Conservation (phyloP, 1,140 invertebrate species). For the Scaptomyza pallida region DNA sequence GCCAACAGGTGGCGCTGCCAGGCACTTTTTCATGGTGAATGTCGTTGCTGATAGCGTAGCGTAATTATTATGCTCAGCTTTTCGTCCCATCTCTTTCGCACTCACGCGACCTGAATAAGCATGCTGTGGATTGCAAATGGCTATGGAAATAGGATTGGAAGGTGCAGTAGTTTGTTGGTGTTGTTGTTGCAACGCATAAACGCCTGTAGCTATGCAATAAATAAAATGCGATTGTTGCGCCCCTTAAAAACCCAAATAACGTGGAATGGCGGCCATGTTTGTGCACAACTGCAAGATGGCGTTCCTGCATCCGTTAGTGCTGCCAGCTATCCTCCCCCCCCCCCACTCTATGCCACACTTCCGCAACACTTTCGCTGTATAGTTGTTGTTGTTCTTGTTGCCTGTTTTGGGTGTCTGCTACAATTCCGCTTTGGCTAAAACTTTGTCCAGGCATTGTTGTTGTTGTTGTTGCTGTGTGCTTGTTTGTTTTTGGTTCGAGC, state of each 20-base stretch:
- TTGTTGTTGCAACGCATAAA: slow-evolving; percentile 54
- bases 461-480: slow-evolving; percentile 22
- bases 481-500: slow-evolving; percentile 38
- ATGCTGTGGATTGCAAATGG: slow-evolving; percentile 14
- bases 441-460: slow-evolving; percentile 25
- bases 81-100: background rate
- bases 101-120: slow-evolving; percentile 28
- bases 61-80: slow-evolving; percentile 76
- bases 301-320: slow-evolving; percentile 63
- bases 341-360: slow-evolving; percentile 7
- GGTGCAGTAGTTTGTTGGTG: slow-evolving; percentile 22
- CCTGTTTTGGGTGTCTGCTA: slow-evolving; percentile 49
- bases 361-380: slow-evolving; percentile 60
- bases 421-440: slow-evolving; percentile 61
- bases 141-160: slow-evolving; percentile 18
- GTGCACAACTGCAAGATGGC: slow-evolving; percentile 72
- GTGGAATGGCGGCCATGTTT: slow-evolving; percentile 67
- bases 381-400: slow-evolving; percentile 7
- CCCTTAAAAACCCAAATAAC: slow-evolving; percentile 8
- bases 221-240: slow-evolving; percentile 75
- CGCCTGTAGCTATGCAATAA: slow-evolving; percentile 78
- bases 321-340: slow-evolving; percentile 29
- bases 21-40: slow-evolving; percentile 73
- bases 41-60: slow-evolving; percentile 70
- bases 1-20: slow-evolving; percentile 73